Percentiles rank a stretch among this genome's conserved stretches.
Conservation (phyloP, 2,797 vertebrate species). For the Sphaeramia orbicularis region DNA sequence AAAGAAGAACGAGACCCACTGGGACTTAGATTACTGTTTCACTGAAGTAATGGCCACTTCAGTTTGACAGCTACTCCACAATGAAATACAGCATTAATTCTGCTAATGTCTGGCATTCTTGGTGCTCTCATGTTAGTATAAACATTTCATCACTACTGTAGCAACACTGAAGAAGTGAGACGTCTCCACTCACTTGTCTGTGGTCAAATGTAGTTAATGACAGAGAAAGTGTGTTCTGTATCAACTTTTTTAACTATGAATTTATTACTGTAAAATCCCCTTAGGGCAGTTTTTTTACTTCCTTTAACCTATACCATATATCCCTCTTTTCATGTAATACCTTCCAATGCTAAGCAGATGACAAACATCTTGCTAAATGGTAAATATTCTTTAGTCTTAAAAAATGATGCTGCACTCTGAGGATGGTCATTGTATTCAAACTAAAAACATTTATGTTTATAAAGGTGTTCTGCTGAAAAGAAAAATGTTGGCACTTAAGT, state of each 20-base stretch:
- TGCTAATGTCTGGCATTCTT: constrained; percentile 14
- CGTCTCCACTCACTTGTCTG: background rate
- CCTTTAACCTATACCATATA: too few species aligned
- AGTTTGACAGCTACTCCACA: constrained; percentile 42
- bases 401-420: background rate
- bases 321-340: background rate
- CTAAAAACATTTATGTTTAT: constrained; percentile 25
- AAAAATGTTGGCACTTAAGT: constrained; percentile 37
- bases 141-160: constrained; percentile 42
- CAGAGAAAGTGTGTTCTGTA: too few species aligned
- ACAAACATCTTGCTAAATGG: background rate
- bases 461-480: constrained; percentile 15
- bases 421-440: constrained; percentile 19
- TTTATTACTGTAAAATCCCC: too few species aligned
- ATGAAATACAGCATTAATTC: constrained; percentile 65
- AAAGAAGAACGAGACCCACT: constrained; percentile 7
- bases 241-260: constrained; percentile 3
- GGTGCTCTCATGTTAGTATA: constrained; percentile 45
- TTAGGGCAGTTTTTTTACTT: too few species aligned
- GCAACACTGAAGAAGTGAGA: constrained; percentile 5
- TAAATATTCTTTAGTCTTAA: background rate
- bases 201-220: too few species aligned
- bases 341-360: background rate
- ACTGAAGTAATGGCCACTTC: constrained; percentile 59
- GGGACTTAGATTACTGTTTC: constrained; percentile 3